A percentile compares a stretch with the other conserved stretches of the same genome.
Evolutionary conservation across 2,888 invertebrate species (phyloP).

Genomic region (Pristionchus maxplancki): DNA sequence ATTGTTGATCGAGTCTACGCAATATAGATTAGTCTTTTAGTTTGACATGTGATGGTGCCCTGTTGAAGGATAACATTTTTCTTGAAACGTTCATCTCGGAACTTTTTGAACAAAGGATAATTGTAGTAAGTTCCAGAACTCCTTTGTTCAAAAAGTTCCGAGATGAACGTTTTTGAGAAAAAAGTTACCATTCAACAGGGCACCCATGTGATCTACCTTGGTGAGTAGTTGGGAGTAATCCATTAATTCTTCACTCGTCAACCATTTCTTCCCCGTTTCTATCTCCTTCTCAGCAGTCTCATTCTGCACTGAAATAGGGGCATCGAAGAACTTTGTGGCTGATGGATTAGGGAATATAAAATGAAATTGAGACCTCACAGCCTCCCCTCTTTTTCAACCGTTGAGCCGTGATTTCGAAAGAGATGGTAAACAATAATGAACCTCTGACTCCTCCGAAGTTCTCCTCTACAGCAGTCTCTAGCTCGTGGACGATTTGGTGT

Average conservation of each 20-base stretch:
- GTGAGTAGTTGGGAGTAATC: conserved; percentile 61
- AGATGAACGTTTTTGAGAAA: too few species aligned
- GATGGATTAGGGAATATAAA: neutral
- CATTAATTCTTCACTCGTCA: conserved; percentile 66
- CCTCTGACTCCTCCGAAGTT: conserved; percentile 43
- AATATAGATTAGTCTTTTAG: conserved; percentile 42
- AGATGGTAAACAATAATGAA: neutral
- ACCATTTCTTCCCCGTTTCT: conserved; percentile 54
- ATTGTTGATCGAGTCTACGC: conserved; percentile 65
- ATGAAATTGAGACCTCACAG: neutral
- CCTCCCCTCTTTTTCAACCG: neutral
- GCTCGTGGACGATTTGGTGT: conserved; percentile 65
- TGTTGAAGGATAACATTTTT: too few species aligned
- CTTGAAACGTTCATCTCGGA: too few species aligned
- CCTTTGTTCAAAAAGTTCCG: too few species aligned
- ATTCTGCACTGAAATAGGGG: conserved; percentile 33
- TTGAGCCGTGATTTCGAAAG: neutral
- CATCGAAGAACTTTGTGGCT: neutral
- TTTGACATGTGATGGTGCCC: too few species aligned
- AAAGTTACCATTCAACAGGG: too few species aligned
- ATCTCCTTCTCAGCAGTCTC: conserved; percentile 25
- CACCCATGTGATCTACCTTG: too few species aligned
- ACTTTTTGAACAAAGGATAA: too few species aligned
- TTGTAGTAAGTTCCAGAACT: too few species aligned
- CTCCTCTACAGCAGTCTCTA: conserved; percentile 36